Evolutionary conservation across 2,797 vertebrate species (phyloP).

Genomic region (Sitta carolinensis): DNA sequence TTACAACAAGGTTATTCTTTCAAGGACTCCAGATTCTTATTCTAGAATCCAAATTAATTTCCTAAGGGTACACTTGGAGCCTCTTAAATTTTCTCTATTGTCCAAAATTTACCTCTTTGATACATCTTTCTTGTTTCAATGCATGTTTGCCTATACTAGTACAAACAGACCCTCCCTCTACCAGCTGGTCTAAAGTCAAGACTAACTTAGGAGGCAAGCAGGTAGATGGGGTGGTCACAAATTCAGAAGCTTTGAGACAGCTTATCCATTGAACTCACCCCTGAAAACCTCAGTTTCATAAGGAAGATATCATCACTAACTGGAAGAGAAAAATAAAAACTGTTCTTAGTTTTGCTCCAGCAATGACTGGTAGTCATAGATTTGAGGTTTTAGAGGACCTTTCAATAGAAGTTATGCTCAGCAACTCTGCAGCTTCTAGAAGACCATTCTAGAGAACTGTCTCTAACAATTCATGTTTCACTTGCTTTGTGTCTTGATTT

Average conservation of each 20-base stretch:
- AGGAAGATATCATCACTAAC: not conserved
- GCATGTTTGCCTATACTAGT: not conserved
- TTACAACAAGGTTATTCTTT: not conserved
- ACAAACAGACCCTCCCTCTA: not conserved
- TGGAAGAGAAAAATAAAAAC: not conserved
- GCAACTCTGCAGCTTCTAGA: not conserved
- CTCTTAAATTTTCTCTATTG: not conserved
- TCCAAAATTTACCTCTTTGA: not conserved
- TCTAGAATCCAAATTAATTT: not conserved
- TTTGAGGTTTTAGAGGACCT: not conserved
- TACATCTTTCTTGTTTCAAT: not conserved
- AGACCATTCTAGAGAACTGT: not conserved
- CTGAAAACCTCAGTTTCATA: not conserved
- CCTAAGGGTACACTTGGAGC: not conserved
- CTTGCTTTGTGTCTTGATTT: not conserved
- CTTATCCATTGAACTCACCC: not conserved
- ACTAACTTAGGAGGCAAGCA: not conserved
- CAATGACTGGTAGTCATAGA: not conserved
- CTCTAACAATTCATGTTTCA: not conserved
- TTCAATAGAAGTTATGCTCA: not conserved
- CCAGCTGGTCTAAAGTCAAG: not conserved
- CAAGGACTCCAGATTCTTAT: not conserved
- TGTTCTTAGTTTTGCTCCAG: not conserved
- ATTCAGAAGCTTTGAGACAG: not conserved
- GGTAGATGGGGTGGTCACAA: not conserved